Conservation (phyloP, 2,797 vertebrate species). For the Momotus momota region DNA sequence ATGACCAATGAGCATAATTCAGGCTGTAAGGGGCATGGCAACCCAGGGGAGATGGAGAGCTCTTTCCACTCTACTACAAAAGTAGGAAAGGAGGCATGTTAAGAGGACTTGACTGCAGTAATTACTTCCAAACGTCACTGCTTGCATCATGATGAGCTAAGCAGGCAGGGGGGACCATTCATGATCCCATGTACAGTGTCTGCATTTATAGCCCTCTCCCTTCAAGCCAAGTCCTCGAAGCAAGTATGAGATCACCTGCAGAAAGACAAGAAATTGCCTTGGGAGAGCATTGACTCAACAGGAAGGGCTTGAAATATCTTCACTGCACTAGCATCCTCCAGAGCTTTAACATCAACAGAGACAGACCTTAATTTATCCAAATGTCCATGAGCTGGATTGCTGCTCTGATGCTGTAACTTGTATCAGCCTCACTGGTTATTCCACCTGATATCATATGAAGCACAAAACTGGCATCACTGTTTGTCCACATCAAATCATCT, state of each 20-base stretch:
- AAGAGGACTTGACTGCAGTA: background rate
- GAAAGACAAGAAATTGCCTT: background rate
- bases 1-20: background rate
- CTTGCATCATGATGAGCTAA: background rate
- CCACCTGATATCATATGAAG: background rate
- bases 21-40: background rate
- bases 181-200: fast-evolving
- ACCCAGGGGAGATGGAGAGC: background rate
- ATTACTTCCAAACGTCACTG: background rate
- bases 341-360: background rate
- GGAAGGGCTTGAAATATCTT: background rate
- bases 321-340: background rate
- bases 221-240: background rate
- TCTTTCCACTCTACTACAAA: background rate
- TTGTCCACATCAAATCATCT: background rate
- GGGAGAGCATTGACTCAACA: background rate
- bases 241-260: background rate
- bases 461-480: background rate
- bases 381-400: background rate
- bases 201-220: background rate
- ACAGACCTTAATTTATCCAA: background rate
- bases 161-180: background rate
- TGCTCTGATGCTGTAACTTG: background rate
- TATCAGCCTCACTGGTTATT: slow-evolving; percentile 1
- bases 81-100: background rate